Evolutionary conservation across 2,797 vertebrate genomes (phyloP).

Genomic region (Semaprochilodus insignis): DNA sequence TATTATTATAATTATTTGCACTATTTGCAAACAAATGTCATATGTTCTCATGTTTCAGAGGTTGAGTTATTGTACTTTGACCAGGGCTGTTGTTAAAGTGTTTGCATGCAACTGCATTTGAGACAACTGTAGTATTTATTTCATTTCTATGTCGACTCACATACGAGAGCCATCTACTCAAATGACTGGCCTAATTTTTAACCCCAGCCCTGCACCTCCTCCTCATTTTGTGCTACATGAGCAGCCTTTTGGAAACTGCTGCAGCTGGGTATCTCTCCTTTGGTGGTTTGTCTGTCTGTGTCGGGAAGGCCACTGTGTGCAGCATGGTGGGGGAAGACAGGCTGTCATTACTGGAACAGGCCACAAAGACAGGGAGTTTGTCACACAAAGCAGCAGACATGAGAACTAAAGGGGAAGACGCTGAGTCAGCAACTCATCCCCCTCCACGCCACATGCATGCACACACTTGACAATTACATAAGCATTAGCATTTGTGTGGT

Average conservation of each 20-base stretch:
- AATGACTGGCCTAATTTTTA: conserved; percentile 1
- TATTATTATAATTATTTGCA: too few species aligned
- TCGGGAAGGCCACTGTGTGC: not conserved
- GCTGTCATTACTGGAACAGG: conserved; percentile 13
- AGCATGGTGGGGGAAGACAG: conserved; percentile 7
- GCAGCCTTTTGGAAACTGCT: conserved; percentile 14
- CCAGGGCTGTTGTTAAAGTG: too few species aligned
- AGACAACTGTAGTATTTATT: not conserved
- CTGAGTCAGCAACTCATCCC: not conserved
- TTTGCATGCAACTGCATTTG: too few species aligned
- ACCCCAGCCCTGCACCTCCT: not conserved
- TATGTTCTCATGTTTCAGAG: too few species aligned
- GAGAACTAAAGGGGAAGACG: not conserved
- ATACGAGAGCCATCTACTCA: not conserved
- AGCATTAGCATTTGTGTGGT: not conserved
- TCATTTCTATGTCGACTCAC: not conserved
- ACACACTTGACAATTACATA: not conserved
- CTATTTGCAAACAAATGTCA: too few species aligned
- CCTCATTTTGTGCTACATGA: not conserved
- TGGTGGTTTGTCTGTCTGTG: not conserved
- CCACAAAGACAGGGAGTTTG: not conserved
- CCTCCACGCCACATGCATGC: not conserved
- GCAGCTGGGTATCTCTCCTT: conserved; percentile 5
- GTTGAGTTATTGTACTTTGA: too few species aligned
- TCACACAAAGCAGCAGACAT: not conserved